These are phyloP conservation scores for Clepsis dumicolana DNA, from an alignment of 2,888 invertebrate species.

Conservation along the genomic window DNA sequence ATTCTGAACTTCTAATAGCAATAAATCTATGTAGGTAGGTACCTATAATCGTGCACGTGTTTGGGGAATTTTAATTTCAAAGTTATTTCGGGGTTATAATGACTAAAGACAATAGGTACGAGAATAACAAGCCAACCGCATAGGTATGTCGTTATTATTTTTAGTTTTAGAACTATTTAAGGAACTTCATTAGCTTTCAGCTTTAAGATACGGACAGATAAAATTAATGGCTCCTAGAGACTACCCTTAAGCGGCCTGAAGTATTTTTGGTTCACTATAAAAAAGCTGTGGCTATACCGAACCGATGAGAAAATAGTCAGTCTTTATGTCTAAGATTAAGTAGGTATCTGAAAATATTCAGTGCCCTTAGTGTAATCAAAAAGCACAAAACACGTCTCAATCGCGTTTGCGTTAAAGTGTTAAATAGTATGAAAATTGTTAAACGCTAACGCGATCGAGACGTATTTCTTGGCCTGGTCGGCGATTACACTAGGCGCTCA, in stretches of 20 bases:
- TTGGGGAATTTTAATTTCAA: conserved; percentile 12
- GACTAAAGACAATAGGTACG: conserved; percentile 17
- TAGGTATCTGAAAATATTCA: no score
- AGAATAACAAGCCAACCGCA: conserved; percentile 21
- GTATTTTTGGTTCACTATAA: conserved; percentile 1
- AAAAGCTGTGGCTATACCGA: neutral
- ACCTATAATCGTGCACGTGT: neutral
- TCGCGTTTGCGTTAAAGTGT: no score
- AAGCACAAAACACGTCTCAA: no score
- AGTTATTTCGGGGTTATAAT: conserved; percentile 11
- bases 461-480: no score
- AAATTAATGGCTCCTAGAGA: conserved; percentile 30
- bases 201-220: conserved; percentile 22
- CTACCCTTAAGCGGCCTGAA: conserved; percentile 5
- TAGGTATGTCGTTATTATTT: conserved; percentile 17
- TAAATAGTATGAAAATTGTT: no score
- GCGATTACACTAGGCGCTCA: no score
- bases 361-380: no score
- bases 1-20: neutral
- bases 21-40: neutral
- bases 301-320: neutral
- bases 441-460: no score
- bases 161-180: conserved; percentile 32
- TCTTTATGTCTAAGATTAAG: no score
- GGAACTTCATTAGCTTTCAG: conserved; percentile 27